Conservation (phyloP, 2,888 invertebrate genomes). For the Ennomos fuscantarius region DNA sequence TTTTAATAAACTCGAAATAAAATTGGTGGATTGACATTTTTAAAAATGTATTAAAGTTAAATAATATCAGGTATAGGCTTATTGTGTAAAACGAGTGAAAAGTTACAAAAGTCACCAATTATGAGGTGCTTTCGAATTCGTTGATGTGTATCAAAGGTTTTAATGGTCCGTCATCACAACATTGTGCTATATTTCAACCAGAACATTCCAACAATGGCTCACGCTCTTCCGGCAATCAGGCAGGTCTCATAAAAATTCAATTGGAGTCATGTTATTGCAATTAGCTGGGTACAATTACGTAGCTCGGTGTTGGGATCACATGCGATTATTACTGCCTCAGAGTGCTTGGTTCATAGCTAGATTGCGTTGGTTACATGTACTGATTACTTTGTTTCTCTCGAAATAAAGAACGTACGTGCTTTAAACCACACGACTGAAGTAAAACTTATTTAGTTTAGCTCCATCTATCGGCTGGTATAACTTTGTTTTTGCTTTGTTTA, state of each 20-base stretch:
- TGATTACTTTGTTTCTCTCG: no score
- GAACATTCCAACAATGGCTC: slow-evolving; percentile 16
- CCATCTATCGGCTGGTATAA: no score
- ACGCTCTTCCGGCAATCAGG: slow-evolving; percentile 39
- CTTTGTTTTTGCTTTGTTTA: no score
- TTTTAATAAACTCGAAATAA: no score
- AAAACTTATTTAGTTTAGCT: no score
- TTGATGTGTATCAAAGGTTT: slow-evolving; percentile 12
- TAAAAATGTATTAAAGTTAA: no score
- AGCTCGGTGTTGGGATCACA: slow-evolving; percentile 3
- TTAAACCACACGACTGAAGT: no score
- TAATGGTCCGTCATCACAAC: slow-evolving; percentile 19
- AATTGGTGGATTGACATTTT: no score
- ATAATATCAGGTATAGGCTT: no score
- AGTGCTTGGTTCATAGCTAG: not conserved
- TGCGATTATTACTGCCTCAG: slow-evolving; percentile 13
- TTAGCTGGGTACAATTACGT: slow-evolving; percentile 33
- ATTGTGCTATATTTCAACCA: slow-evolving; percentile 13
- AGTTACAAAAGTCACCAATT: no score
- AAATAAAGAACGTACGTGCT: no score
- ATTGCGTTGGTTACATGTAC: not conserved
- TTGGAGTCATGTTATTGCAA: slow-evolving; percentile 35
- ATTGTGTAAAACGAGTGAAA: no score
- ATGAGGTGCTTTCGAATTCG: not conserved
- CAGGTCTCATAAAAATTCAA: slow-evolving; percentile 34